Evolutionary conservation across 2,113 vertebrate genomes (phyloP), one percentile per base, ranked within the genome.

Genomic region (Odocoileus hemionus): DNA sequence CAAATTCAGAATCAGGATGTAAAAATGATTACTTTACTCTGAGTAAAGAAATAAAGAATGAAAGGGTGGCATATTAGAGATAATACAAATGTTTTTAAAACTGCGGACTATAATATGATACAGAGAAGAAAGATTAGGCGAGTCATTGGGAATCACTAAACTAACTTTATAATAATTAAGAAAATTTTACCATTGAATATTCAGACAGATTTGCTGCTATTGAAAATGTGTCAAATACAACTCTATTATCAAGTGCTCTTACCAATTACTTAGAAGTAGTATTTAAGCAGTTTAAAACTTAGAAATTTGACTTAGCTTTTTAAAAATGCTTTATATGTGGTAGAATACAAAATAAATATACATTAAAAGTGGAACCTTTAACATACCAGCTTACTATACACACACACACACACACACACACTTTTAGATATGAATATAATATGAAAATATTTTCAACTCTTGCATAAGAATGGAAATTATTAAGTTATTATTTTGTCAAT

Each of bases 401-500:
- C 7, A 64, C 47, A 94, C 0, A 23, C 36, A 94, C 36, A 94
- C 23, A 21, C 76, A 10, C 74, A 2, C 86, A 25, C 58, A 67
- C 26, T 7, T 36, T 85, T 85, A 61, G 28, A 33, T 91, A 90
- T 23, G 39, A 86, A 86, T 95, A 78, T 36, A 89, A 13, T 85
- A 28, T 97, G 52, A 95, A 95, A 96, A 85, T 88, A 83, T 70
- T 78, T 76, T 23, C 17, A 58, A 60, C 25, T 47, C 15, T 85
- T 87, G 2, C 2, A 16, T 82, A 74, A 74, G 61, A 91, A 70
- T 86, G 76, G 30, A 86, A 86, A 86, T 89, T 58, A 61, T 78
- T 93, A 82, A 36, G 87, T 91, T 30, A 89, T 90, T 96, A 80
- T 91, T 91, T 97, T 95, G 21, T 88, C 23, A 89, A 78, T 89